Conservation (phyloP, 2,113 vertebrate genomes). For the Rousettus leschenaultii region DNA sequence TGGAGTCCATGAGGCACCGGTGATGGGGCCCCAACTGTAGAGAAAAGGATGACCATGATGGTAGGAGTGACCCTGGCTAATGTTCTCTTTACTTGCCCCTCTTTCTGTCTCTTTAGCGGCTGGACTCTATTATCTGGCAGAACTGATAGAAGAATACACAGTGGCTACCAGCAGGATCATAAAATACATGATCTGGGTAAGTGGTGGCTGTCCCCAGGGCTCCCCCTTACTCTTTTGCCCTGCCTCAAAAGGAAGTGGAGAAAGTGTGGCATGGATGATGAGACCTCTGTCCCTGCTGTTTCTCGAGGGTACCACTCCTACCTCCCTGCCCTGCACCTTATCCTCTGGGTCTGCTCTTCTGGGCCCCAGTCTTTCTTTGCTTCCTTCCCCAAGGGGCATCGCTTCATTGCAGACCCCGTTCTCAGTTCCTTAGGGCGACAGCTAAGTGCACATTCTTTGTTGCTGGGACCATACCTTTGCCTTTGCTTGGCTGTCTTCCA, state of each 20-base stretch:
- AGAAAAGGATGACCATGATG: neutral
- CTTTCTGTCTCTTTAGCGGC: slow-evolving; percentile 83
- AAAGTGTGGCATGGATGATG: neutral
- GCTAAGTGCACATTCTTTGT: neutral
- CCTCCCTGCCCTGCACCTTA: neutral
- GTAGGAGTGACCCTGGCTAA: slow-evolving; percentile 16
- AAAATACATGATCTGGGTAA: slow-evolving; percentile 98
- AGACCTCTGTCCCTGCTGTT: neutral
- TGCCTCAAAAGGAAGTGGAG: neutral
- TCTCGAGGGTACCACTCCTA: neutral
- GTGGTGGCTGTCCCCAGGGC: slow-evolving; percentile 58
- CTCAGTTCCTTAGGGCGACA: neutral
- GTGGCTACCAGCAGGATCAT: slow-evolving; percentile 95
- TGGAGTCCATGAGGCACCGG: neutral
- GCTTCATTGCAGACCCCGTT: neutral
- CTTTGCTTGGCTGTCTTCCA: neutral
- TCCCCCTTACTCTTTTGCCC: neutral
- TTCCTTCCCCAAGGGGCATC: neutral
- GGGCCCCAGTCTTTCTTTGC: neutral
- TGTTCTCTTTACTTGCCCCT: neutral
- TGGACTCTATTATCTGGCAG: slow-evolving; percentile 95
- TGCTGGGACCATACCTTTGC: neutral
- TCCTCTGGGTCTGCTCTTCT: neutral
- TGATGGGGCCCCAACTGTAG: neutral
- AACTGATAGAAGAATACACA: slow-evolving; percentile 97